Evolutionary conservation across 1,140 invertebrate genomes (phyloP), one percentile per base, ranked within the genome.

Genomic region (Hypothenemus hampei): DNA sequence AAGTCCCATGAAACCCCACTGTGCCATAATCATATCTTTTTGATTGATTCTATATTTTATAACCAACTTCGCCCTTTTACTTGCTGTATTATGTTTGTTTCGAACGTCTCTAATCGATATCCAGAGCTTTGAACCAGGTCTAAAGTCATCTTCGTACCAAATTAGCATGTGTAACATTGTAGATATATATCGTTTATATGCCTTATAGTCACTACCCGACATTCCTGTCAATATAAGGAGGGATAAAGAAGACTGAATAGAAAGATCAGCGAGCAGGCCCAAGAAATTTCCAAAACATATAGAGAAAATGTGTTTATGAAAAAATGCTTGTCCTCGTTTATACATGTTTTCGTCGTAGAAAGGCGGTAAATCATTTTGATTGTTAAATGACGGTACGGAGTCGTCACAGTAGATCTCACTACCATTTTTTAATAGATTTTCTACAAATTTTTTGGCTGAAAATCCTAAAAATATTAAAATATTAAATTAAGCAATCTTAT

Each of bases 1-100:
- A 41, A 85, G 82, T 1, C 90, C 91, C 59, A 94, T 82, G 64
- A 96, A 95, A 7, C 87, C 88, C 61, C 89, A 91, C 66, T 89
- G 87, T 0, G 92, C 91, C 1, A 93, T 62, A 0, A 83, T 83
- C 80, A 95, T 82, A 58, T 93, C 90, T 53, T 83, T 78, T 70
- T 96, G 92, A 0, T 79, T 81, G 11, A 81, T 77, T 19, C 50
- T 18, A 10, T 66, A 62, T 3, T 78, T 67, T 1, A 81, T 80
- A 1, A 66, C 66, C 7, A 72, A 67, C 6, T 70, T 72, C 1
- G 76, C 74, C 33, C 73, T 69, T 47, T 59, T 64, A 33, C 77
- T 81, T 0, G 81, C 82, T 2, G 74, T 66, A 13, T 81, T 75
- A 61, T 91, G 87, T 11, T 81, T 78, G 26, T 69, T 77, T 22